Conservation (phyloP, 2,888 invertebrate species). For the Sepiola atlantica region DNA sequence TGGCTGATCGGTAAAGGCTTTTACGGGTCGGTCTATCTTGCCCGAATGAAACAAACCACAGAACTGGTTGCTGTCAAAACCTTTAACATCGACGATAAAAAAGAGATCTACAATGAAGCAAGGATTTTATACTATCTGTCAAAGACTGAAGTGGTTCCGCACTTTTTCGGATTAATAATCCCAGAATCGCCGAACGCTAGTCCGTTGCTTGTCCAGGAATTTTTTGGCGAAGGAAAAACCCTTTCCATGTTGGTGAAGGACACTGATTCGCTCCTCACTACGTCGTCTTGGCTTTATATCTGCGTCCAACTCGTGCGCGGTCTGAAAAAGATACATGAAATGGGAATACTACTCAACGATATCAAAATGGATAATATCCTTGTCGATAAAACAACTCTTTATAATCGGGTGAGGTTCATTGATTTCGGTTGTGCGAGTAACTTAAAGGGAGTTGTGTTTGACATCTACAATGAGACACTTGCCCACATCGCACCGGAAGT, state of each 20-base stretch:
- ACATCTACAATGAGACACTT: background rate
- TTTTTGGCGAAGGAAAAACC: background rate
- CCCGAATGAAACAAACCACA: background rate
- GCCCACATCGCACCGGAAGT: conserved; percentile 43
- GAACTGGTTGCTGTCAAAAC: background rate
- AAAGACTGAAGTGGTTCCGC: background rate
- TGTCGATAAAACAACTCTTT: background rate
- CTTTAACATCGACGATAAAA: background rate
- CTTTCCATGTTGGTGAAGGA: background rate
- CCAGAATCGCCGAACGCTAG: background rate
- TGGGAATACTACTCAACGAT: conserved; percentile 45
- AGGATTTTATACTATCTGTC: background rate
- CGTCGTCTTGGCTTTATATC: conserved; percentile 14
- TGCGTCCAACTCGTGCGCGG: conserved; percentile 33
- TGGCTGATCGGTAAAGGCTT: background rate
- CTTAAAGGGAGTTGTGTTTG: conserved; percentile 33
- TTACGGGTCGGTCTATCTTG: background rate
- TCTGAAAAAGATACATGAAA: conserved; percentile 39
- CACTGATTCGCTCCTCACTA: background rate
- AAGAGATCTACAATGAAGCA: background rate
- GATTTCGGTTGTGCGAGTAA: conserved; percentile 38
- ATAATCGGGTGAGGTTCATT: background rate
- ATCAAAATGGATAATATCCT: conserved; percentile 46
- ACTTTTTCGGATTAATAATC: background rate
- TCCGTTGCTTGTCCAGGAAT: background rate